phyloP scores from a whole-genome alignment of 2,113 vertebrate genomes.

The Scolopax mira region DNA sequence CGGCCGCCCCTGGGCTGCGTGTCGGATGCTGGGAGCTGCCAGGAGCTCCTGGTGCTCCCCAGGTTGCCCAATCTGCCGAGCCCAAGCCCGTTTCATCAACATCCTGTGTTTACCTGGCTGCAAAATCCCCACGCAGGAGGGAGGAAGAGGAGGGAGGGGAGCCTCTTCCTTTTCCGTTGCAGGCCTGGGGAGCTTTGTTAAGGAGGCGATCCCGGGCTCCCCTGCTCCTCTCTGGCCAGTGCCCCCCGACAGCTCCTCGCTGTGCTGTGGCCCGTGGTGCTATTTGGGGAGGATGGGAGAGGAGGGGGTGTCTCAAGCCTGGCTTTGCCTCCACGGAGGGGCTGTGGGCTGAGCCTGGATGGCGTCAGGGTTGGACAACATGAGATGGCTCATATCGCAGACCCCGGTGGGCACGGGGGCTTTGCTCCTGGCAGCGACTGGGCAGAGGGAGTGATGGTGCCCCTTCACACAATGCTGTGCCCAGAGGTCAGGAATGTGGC shows the following conservation, averaged over 20 bases:
- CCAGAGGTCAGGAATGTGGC: fast-evolving
- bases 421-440: fast-evolving
- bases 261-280: fast-evolving
- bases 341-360: background rate
- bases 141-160: slow-evolving; percentile 29
- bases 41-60: background rate
- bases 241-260: background rate
- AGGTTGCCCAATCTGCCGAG: background rate
- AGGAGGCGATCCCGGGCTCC: fast-evolving
- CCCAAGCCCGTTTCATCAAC: background rate
- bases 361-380: background rate
- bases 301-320: background rate
- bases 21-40: background rate
- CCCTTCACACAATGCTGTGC: fast-evolving
- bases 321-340: background rate
- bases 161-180: background rate
- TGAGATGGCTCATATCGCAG: fast-evolving
- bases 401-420: fast-evolving
- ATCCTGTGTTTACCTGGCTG: slow-evolving; percentile 60
- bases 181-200: background rate
- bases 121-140: background rate
- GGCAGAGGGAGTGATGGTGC: background rate
- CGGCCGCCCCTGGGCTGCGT: fast-evolving
- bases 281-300: background rate
- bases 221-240: fast-evolving